phyloP scores from a whole-genome alignment of 2,888 invertebrate species.

The Phrixothrix hirtus region DNA sequence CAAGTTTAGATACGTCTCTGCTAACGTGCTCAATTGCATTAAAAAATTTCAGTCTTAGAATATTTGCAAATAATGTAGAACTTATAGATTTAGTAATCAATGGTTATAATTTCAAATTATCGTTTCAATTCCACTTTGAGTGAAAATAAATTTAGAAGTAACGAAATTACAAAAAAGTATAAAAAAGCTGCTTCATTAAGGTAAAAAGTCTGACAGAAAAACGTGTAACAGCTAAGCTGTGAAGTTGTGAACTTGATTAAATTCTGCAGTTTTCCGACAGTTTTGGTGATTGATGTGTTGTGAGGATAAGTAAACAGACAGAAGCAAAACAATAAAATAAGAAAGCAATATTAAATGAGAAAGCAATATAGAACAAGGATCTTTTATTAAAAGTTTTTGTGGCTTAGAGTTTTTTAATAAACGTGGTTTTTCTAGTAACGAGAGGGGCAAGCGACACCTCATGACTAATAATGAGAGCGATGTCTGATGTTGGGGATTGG shows the following conservation, averaged over 20 bases:
- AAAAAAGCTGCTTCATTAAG: constrained; percentile 31
- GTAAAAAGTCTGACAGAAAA: constrained; percentile 30
- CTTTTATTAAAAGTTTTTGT: constrained; percentile 52
- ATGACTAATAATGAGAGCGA: constrained; percentile 44
- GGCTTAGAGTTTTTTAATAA: constrained; percentile 48
- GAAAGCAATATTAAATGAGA: constrained; percentile 49
- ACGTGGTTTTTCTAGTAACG: constrained; percentile 41
- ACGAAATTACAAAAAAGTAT: constrained; percentile 26
- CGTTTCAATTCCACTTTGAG: constrained; percentile 3
- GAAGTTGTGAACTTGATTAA: constrained; percentile 49
- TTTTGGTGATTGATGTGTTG: constrained; percentile 50
- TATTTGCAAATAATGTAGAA: not conserved
- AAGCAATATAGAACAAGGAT: constrained; percentile 45
- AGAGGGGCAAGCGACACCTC: constrained; percentile 39
- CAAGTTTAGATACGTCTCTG: not conserved
- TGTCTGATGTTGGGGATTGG: constrained; percentile 34
- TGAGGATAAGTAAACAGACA: constrained; percentile 49
- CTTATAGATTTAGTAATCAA: too few species aligned
- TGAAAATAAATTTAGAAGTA: constrained; percentile 22
- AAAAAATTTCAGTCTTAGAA: not conserved
- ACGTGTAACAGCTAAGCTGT: constrained; percentile 33
- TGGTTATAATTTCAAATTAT: constrained; percentile 13
- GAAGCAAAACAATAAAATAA: constrained; percentile 42
- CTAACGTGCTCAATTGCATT: too few species aligned
- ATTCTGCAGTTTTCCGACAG: constrained; percentile 49